These are phyloP conservation scores for Neostethus bicornis DNA, from an alignment of 2,797 vertebrate genomes.

Conservation along the genomic window DNA sequence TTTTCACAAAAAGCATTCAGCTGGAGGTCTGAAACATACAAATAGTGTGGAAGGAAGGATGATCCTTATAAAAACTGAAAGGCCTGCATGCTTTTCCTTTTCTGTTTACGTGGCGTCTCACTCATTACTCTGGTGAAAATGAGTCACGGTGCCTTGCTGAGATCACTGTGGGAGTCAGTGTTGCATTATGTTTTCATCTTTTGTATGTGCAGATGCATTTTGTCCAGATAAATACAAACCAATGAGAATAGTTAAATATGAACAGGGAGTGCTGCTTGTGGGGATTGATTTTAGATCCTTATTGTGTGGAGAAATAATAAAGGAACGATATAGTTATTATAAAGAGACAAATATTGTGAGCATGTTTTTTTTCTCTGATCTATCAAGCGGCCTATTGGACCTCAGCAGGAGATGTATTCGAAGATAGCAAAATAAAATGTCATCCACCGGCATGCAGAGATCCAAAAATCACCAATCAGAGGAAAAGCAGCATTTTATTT, in stretches of 20 bases:
- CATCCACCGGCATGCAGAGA: background rate
- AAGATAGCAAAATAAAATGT: too few relatives aligned
- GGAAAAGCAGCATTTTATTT: background rate
- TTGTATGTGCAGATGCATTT: constrained; percentile 33
- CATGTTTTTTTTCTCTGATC: constrained; percentile 27
- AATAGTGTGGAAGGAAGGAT: constrained; percentile 20
- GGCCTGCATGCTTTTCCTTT: constrained; percentile 25
- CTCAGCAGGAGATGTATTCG: constrained; percentile 26
- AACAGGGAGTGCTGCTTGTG: constrained; percentile 13
- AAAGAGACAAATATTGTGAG: constrained; percentile 24
- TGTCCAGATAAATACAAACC: constrained; percentile 40
- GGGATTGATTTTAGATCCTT: constrained; percentile 34
- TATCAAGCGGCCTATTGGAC: constrained; percentile 11
- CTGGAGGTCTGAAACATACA: constrained; percentile 16
- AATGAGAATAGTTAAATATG: constrained; percentile 13
- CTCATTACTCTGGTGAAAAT: constrained; percentile 36
- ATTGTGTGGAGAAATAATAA: constrained; percentile 29
- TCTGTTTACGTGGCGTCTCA: constrained; percentile 36
- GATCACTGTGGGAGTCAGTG: constrained; percentile 30
- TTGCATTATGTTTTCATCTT: constrained; percentile 39
- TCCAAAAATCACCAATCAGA: background rate
- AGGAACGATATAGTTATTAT: constrained; percentile 39
- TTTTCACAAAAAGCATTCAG: constrained; percentile 12
- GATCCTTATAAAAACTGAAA: constrained; percentile 13
- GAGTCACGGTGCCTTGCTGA: constrained; percentile 44